Evolutionary conservation across 2,888 invertebrate species (phyloP), one percentile per base, ranked within the genome.

Genomic region (Tryphoninae sp.): DNA sequence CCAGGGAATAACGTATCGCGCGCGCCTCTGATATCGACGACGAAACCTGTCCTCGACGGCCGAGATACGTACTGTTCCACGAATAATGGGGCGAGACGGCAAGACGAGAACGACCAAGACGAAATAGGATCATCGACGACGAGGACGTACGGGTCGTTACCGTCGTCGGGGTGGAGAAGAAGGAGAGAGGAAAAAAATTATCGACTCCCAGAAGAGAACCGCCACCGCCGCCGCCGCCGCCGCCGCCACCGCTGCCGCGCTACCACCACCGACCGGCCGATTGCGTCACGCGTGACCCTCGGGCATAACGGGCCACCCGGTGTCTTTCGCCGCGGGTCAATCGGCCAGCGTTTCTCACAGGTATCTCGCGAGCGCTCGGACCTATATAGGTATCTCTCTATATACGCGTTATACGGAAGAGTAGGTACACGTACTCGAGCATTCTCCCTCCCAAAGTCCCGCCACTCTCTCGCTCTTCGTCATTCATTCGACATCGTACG

Each of bases 221-320:
- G 19, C 6, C 33, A 6, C 6, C 33, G 33, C 0, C 26, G 26
- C 6, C 26, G 26, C 6, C 26, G 26, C 6, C 4, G 26, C 26
- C 26, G 4, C 33, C 33, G 7, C 33, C 4, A 53, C 59, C 6
- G 33, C 4, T 4, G 26, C 33, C 4, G 53, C 59, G 33, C 6
- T 0, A 6, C 33, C 4, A 51, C 59, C 79, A 74, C 51, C 85
- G 84, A 86, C 84, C 33, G 33, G 33, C 33, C 72, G 86, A 88
- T 89, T 88, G 84, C 89, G 87, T 89, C 89, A 87, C 87, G 87
- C 86, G 85, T 89, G 89, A 89, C 89, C 89, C 89, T 89, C 87
- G 88, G 89, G 89, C 87, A 89, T 89, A 89, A 89, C 89, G 89
- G 89, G 86, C 89, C 87, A 86, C 85, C 86, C 88, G 77, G 87